phyloP scores from a whole-genome alignment of 2,797 vertebrate genomes.

The Scomberomorus guttatus region DNA sequence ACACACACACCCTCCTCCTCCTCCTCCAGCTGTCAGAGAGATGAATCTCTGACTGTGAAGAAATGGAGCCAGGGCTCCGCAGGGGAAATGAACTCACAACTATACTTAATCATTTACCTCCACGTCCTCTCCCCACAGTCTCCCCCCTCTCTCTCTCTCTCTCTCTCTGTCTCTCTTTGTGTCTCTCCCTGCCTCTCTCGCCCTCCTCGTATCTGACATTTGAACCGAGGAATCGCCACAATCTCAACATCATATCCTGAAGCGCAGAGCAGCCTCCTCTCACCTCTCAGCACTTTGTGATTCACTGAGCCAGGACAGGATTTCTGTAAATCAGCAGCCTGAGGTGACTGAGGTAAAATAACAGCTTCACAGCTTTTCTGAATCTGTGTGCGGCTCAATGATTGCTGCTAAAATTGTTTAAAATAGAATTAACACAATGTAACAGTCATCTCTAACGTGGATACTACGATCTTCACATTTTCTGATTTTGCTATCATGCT shows the following conservation, averaged over 20 bases:
- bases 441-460: not conserved
- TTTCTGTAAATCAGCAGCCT: slow-evolving; percentile 11
- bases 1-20: not conserved
- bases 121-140: not conserved
- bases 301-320: not conserved
- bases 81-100: slow-evolving; percentile 68
- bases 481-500: too few relatives aligned
- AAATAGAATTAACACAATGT: not conserved
- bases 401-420: slow-evolving; percentile 9
- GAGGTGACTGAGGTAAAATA: slow-evolving; percentile 4
- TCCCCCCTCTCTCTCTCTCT: not conserved
- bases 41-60: slow-evolving; percentile 62
- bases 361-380: not conserved
- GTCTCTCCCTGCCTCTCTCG: not conserved
- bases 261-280: not conserved
- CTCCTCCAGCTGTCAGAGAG: slow-evolving; percentile 52
- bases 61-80: slow-evolving; percentile 51
- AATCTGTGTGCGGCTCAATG: not conserved
- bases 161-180: not conserved
- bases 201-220: slow-evolving; percentile 13
- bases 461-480: too few relatives aligned
- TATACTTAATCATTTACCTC: slow-evolving; percentile 63
- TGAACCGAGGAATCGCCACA: slow-evolving; percentile 16
- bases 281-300: slow-evolving; percentile 24
- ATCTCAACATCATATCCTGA: slow-evolving; percentile 20